Conservation (phyloP, 2,797 vertebrate species). For the Bradypodion pumilum region DNA sequence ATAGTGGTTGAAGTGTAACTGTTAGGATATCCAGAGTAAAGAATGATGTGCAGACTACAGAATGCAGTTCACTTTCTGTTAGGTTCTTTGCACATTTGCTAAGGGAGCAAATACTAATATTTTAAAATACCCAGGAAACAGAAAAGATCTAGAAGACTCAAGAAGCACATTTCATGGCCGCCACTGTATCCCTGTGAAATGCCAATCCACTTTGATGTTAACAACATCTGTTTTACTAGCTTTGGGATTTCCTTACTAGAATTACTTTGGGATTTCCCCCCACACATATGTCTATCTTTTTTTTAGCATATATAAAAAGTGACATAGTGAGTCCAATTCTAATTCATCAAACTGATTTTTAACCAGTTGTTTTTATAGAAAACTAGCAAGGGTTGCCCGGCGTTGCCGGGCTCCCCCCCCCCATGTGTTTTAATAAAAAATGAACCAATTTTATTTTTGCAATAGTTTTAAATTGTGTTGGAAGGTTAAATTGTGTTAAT, state of each 20-base stretch:
- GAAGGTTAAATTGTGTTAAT: too few species aligned
- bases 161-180: neutral
- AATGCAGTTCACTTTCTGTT: neutral
- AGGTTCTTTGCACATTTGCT: neutral
- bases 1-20: neutral
- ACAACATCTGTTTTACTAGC: slow-evolving; percentile 6
- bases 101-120: neutral
- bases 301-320: neutral
- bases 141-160: neutral
- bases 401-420: too few species aligned
- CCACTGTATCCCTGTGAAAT: neutral
- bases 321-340: neutral
- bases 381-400: too few species aligned
- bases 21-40: neutral
- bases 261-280: neutral
- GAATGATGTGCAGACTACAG: neutral
- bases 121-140: neutral
- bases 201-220: neutral
- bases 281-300: neutral
- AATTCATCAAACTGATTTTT: neutral
- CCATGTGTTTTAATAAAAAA: too few species aligned
- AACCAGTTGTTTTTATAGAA: neutral
- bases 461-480: too few species aligned
- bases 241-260: neutral
- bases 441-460: too few species aligned